Conservation (phyloP, 2,888 invertebrate species). For the Andrena minutula region DNA sequence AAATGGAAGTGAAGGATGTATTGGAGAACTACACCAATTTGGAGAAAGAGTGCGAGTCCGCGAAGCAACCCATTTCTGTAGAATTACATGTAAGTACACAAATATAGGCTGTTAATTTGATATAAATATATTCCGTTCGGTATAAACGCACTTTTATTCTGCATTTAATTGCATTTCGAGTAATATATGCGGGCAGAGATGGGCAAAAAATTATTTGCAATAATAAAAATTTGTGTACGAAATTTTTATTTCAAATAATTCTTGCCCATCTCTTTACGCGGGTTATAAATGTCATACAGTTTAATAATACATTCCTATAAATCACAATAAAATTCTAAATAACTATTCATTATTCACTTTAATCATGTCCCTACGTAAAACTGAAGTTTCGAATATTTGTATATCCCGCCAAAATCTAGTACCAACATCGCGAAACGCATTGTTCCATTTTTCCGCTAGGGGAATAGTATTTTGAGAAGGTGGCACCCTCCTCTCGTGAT, state of each 20-base stretch:
- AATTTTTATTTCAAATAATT: no score
- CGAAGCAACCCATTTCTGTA: constrained; percentile 85
- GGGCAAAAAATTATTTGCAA: no score
- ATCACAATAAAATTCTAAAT: no score
- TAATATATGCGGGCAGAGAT: no score
- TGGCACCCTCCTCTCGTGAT: background rate
- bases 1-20: constrained; percentile 88
- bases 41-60: constrained; percentile 86
- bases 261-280: no score
- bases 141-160: background rate
- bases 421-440: background rate
- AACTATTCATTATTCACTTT: no score
- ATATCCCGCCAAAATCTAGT: background rate
- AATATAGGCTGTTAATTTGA: background rate
- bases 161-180: background rate
- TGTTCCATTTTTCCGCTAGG: background rate
- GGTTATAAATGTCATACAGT: no score
- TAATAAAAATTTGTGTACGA: no score
- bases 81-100: constrained; percentile 84
- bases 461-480: background rate
- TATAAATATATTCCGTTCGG: background rate
- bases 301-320: background rate
- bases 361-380: background rate
- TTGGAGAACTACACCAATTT: constrained; percentile 89
- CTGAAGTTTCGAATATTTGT: background rate